Evolutionary conservation across 2,797 vertebrate genomes (phyloP), one percentile per base, ranked within the genome.

Genomic region (Danio aesculapii): DNA sequence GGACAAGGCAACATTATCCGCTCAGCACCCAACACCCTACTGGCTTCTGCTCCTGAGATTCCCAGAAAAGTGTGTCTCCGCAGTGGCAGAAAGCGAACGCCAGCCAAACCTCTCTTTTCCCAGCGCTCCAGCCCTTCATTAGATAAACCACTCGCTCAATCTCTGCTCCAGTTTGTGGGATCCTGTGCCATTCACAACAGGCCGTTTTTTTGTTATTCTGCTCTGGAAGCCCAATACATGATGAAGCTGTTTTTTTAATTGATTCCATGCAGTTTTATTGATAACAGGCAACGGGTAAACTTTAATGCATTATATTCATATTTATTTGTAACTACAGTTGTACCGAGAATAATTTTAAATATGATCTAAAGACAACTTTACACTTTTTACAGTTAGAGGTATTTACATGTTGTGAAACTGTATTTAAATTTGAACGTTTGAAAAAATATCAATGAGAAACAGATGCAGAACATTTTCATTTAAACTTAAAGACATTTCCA

Each of bases 1-100:
- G 79, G 73, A 77, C 79, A 83, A 61, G 49, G 89, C 83, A 89
- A 92, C 88, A 75, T 68, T 90, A 93, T 90, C 89, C 76, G 30
- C 82, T 75, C 70, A 71, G 57, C 64, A 21, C 82, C 85, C 84
- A 83, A 82, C 81, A 87, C 83, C 78, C 86, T 63, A 71, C 55
- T 66, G 71, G 84, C 85, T 81, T 84, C 62, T 82, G 69, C 14
- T 75, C 49, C 76, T 11, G 46, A 82, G 77, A 85, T 85, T 84
- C 85, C 84, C 80, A 82, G 83, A 84, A 83, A 75, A 75, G 75
- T 79, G 70, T 66, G 69, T 74, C 49, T 77, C 75, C 46, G 44
- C 73, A 77, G 81, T 82, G 79, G 81, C 67, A 85, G 74, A 77
- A 66, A 12, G 8, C 13, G 46, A 77, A 49, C 71, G 73, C 9